Evolutionary conservation across 2,797 vertebrate species (phyloP).

Genomic region (Sarcophilus harrisii): DNA sequence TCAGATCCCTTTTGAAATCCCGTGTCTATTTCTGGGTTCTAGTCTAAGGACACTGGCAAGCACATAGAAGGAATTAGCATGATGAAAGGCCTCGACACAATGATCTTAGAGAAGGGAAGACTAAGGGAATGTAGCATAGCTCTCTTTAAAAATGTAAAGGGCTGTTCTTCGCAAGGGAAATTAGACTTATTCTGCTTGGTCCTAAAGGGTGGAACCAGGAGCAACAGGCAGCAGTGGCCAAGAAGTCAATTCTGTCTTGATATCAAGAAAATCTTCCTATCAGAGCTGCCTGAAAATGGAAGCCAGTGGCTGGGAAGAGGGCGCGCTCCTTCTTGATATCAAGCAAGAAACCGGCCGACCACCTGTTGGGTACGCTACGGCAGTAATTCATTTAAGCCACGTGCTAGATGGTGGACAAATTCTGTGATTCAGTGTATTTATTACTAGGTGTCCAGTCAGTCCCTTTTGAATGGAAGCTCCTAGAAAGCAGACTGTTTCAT

Average conservation of each 20-base stretch:
- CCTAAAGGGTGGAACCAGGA: not conserved
- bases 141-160: not conserved
- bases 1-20: not conserved
- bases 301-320: not conserved
- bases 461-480: not conserved
- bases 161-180: not conserved
- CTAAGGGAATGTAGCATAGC: not conserved
- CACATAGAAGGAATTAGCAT: not conserved
- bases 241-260: not conserved
- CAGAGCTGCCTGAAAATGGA: not conserved
- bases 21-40: not conserved
- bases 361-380: not conserved
- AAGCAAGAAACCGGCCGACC: not conserved
- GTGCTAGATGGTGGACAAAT: not conserved
- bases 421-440: not conserved
- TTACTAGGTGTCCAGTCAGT: not conserved
- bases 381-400: not conserved
- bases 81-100: not conserved
- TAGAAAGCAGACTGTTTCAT: not conserved
- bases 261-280: not conserved
- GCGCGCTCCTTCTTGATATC: no score
- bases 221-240: not conserved
- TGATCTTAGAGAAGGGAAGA: not conserved
- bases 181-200: not conserved
- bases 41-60: not conserved